Evolutionary conservation across 2,888 invertebrate genomes (phyloP).

Genomic region (Zygaena filipendulae): DNA sequence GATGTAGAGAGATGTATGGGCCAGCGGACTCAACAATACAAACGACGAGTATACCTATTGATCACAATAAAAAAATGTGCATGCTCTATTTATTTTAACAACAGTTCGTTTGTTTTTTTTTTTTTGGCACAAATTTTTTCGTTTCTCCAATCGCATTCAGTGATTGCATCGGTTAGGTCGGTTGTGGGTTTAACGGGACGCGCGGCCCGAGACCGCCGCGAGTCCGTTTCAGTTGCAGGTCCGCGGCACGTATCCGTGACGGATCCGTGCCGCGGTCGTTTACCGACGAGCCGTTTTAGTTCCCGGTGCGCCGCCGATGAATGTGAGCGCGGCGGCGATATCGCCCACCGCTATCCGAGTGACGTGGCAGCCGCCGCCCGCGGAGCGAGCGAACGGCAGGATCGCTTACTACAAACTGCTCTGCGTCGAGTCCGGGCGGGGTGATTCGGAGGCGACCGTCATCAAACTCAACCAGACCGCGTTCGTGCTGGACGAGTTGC

Average conservation of each 20-base stretch:
- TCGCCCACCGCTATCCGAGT: constrained; percentile 91
- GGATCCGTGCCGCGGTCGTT: constrained; percentile 23
- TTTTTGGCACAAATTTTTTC: constrained; percentile 47
- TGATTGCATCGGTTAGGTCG: constrained; percentile 58
- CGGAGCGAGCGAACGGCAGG: constrained; percentile 90
- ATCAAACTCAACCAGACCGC: constrained; percentile 83
- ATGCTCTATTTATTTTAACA: constrained; percentile 42
- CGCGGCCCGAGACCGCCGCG: constrained; percentile 17
- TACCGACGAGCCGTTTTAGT: constrained; percentile 73
- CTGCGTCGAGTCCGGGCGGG: constrained; percentile 85
- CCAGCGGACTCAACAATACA: constrained; percentile 53
- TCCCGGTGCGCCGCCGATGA: constrained; percentile 96
- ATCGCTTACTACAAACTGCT: constrained; percentile 96
- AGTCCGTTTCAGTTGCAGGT: constrained; percentile 43
- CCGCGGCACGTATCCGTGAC: constrained; percentile 13
- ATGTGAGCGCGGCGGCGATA: constrained; percentile 88
- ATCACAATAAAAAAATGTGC: constrained; percentile 33
- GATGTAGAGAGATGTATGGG: constrained; percentile 56
- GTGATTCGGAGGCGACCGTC: constrained; percentile 85
- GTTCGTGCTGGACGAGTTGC: constrained; percentile 88
- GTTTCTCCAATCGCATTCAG: constrained; percentile 60
- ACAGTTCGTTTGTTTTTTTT: constrained; percentile 28
- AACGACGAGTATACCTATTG: constrained; percentile 25
- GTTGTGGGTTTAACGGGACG: constrained; percentile 27
- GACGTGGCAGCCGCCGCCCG: constrained; percentile 93